A percentile compares a stretch with the other conserved stretches of the same genome.
phyloP scores from a whole-genome alignment of 1,140 invertebrate species.

The Argopecten irradians region DNA sequence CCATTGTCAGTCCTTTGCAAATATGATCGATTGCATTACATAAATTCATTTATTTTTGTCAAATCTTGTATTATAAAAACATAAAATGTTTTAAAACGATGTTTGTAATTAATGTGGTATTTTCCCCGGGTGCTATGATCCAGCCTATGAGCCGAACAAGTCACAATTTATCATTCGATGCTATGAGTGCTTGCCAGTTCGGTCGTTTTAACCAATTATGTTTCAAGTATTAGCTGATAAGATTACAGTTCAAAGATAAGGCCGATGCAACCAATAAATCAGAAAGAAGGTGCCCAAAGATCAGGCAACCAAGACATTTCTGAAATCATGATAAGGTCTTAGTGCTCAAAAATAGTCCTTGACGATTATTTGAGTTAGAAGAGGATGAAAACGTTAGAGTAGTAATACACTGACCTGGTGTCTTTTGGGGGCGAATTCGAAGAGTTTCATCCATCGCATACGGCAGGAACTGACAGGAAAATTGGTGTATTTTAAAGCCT shows the following conservation, averaged over 20 bases:
- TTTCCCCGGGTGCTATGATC: neutral
- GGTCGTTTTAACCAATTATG: constrained; percentile 22
- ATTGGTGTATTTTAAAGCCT: constrained; percentile 16
- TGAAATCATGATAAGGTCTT: neutral
- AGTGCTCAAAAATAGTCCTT: neutral
- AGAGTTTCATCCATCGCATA: constrained; percentile 3
- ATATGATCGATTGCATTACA: neutral
- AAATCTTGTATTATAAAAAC: constrained; percentile 3
- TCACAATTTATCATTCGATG: neutral
- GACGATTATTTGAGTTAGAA: neutral
- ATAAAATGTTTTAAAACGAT: neutral
- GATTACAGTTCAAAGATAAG: constrained; percentile 22
- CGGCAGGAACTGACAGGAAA: neutral
- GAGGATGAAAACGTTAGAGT: neutral
- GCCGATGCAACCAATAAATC: neutral
- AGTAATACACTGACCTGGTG: neutral
- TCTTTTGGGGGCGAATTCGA: neutral
- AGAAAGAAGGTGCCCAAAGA: neutral
- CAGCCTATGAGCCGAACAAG: neutral
- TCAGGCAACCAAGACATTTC: constrained; percentile 20
- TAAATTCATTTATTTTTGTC: neutral
- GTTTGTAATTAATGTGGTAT: constrained; percentile 13
- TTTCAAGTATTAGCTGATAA: constrained; percentile 10
- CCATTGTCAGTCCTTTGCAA: neutral
- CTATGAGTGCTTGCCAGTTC: neutral